A percentile compares a stretch with the other conserved stretches of the same genome.
Evolutionary conservation across 2,113 vertebrate species (phyloP).

Genomic region (Cygnus buccinator): DNA sequence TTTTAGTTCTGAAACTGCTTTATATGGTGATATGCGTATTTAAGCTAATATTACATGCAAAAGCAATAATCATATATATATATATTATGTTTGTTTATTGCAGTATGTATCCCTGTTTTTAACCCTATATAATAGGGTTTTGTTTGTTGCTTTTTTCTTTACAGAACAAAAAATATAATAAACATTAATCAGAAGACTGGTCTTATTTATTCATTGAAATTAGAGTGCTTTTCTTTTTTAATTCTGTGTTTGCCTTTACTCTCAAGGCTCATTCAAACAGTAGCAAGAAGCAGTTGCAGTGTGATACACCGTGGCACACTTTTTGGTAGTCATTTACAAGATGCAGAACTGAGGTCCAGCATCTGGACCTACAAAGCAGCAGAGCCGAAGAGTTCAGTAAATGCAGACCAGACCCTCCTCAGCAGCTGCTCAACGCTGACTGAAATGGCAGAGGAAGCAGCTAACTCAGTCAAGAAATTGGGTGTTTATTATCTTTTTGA

Average conservation of each 20-base stretch:
- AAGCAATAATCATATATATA: constrained; percentile 22
- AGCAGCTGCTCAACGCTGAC: background rate
- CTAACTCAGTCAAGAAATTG: background rate
- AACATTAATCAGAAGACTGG: background rate
- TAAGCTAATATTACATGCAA: background rate
- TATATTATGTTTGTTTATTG: background rate
- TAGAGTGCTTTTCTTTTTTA: background rate
- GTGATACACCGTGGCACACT: background rate
- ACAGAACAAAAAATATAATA: background rate
- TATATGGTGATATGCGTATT: background rate
- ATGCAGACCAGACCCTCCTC: background rate
- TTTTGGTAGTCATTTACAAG: background rate
- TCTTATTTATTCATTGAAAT: background rate
- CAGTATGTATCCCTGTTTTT: background rate
- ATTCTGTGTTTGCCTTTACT: background rate
- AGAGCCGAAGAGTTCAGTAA: too few relatives aligned
- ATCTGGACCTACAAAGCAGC: background rate
- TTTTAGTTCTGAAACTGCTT: background rate
- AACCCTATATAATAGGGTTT: background rate
- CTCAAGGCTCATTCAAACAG: background rate
- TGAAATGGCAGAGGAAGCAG: background rate
- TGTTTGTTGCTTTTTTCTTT: background rate
- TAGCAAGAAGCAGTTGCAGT: background rate
- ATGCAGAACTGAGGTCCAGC: background rate
- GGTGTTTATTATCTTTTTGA: background rate